These are phyloP conservation scores for Osmerus eperlanus DNA, from an alignment of 2,113 vertebrate species.

Conservation along the genomic window DNA sequence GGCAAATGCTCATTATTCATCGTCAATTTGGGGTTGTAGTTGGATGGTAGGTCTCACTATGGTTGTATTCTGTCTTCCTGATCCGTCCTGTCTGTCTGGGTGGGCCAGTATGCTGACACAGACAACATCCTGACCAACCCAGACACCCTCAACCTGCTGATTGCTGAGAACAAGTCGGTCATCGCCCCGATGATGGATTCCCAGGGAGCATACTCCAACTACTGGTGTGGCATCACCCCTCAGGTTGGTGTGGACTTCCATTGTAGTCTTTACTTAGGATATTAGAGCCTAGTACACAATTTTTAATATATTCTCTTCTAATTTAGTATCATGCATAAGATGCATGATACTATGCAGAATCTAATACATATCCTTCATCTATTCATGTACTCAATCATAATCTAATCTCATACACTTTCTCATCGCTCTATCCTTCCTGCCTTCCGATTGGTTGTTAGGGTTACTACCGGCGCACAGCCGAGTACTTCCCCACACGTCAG, in stretches of 20 bases:
- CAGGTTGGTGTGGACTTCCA: slow-evolving; percentile 73
- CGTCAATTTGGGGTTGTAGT: too few relatives aligned
- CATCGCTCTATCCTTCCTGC: not conserved
- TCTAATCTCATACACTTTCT: not conserved
- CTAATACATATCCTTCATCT: too few relatives aligned
- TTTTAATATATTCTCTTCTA: too few relatives aligned
- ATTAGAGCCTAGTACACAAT: not conserved
- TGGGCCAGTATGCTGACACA: slow-evolving; percentile 82
- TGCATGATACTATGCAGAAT: too few relatives aligned
- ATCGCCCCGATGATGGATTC: slow-evolving; percentile 94
- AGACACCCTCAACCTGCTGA: slow-evolving; percentile 81
- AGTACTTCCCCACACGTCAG: slow-evolving; percentile 94
- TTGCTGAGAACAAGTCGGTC: slow-evolving; percentile 83
- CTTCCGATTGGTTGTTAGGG: slow-evolving; percentile 69
- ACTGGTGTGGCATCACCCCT: slow-evolving; percentile 97
- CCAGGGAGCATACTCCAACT: slow-evolving; percentile 93
- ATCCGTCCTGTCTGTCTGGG: not conserved
- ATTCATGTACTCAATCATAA: too few relatives aligned
- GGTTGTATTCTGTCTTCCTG: not conserved
- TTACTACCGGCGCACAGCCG: slow-evolving; percentile 88
- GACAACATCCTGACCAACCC: slow-evolving; percentile 93
- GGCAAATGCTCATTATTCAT: too few relatives aligned
- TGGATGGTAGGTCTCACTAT: not conserved
- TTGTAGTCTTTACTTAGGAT: not conserved
- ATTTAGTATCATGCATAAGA: too few relatives aligned